Evolutionary conservation across 2,113 vertebrate species (phyloP).

Genomic region (Neodontobutis hainanensis): DNA sequence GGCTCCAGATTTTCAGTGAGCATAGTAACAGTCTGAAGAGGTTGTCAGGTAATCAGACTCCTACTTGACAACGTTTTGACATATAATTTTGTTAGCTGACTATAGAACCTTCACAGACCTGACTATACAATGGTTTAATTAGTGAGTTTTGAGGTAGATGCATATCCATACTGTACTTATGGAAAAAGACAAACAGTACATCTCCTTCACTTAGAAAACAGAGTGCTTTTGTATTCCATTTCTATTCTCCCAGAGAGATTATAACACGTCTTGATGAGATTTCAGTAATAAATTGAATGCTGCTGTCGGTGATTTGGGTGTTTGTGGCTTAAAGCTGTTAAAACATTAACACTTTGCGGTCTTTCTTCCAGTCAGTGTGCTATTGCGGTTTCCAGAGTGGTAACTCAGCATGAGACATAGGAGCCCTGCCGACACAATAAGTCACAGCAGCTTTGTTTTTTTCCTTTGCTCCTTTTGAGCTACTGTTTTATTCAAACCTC

Average conservation of each 20-base stretch:
- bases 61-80: background rate
- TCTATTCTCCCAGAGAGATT: conserved; percentile 3
- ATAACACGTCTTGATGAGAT: conserved; percentile 11
- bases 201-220: background rate
- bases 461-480: conserved; percentile 33
- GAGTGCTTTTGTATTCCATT: background rate
- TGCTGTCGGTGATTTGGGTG: conserved; percentile 15
- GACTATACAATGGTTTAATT: conserved; percentile 1
- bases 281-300: conserved; percentile 26
- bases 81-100: background rate
- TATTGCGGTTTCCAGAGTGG: conserved; percentile 54
- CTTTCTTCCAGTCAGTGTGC: conserved; percentile 44
- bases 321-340: conserved; percentile 31
- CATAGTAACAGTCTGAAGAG: background rate
- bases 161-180: background rate
- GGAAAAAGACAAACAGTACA: background rate
- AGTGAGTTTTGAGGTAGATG: background rate
- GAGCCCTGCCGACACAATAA: conserved; percentile 28
- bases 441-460: conserved; percentile 20
- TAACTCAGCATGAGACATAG: conserved; percentile 27
- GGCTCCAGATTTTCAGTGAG: background rate
- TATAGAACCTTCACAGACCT: too few relatives aligned
- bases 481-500: conserved; percentile 32
- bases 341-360: conserved; percentile 54
- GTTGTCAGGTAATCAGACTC: background rate